phyloP scores from a whole-genome alignment of 2,888 invertebrate species.

The Pseudococcus viburni region DNA sequence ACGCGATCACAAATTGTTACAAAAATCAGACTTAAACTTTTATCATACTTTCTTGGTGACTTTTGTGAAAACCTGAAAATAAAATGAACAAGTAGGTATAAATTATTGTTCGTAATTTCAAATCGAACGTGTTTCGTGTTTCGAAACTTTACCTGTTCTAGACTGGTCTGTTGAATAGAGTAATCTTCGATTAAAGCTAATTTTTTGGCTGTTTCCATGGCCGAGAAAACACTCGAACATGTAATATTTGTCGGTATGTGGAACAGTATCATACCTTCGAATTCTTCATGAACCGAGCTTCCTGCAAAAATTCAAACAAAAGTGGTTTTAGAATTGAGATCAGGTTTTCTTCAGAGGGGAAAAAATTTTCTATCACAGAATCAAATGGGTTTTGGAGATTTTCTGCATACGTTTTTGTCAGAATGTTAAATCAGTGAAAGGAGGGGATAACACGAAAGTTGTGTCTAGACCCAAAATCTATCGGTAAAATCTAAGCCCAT shows the following conservation, averaged over 20 bases:
- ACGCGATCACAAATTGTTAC: conserved; percentile 40
- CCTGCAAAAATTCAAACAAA: conserved; percentile 60
- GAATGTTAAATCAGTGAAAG: no score
- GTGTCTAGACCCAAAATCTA: no score
- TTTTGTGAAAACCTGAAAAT: conserved; percentile 50
- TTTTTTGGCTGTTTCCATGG: conserved; percentile 68
- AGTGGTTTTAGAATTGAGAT: not conserved
- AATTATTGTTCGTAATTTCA: not conserved
- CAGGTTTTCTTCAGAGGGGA: no score
- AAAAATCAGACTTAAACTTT: conserved; percentile 47
- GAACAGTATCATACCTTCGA: conserved; percentile 67
- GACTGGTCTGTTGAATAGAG: conserved; percentile 68
- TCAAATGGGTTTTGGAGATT: not conserved
- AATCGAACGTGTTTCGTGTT: not conserved
- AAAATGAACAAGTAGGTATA: not conserved
- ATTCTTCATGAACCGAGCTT: conserved; percentile 67
- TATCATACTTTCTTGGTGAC: conserved; percentile 42
- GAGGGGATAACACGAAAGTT: no score
- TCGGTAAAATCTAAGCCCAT: no score
- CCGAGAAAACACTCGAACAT: conserved; percentile 67
- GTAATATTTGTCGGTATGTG: conserved; percentile 68
- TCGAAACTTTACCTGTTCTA: conserved; percentile 67
- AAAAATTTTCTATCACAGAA: not conserved
- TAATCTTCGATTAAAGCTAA: conserved; percentile 68
- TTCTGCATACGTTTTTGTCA: no score